phyloP scores from a whole-genome alignment of 2,888 invertebrate genomes.

The Lathronympha strigana region DNA sequence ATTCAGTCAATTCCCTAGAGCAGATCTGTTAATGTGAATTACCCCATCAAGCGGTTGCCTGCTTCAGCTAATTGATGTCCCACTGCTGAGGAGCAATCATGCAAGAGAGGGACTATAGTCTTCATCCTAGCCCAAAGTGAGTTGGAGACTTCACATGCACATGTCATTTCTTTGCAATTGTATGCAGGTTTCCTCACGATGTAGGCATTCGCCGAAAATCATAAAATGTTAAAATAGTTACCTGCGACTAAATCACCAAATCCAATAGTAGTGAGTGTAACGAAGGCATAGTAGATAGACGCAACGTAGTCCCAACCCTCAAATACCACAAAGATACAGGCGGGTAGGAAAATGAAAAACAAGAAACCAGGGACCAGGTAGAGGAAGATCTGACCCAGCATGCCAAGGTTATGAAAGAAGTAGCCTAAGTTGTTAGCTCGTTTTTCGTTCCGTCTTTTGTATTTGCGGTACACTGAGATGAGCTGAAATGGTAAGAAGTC shows the following conservation, averaged over 20 bases:
- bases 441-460: slow-evolving; percentile 87
- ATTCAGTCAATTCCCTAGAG: no score
- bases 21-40: no score
- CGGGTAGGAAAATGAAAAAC: slow-evolving; percentile 93
- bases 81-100: no score
- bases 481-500: slow-evolving; percentile 82
- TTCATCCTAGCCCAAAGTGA: no score
- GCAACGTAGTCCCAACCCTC: slow-evolving; percentile 94
- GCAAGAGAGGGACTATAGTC: no score
- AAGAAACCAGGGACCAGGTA: slow-evolving; percentile 95
- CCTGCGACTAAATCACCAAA: slow-evolving; percentile 97
- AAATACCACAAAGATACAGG: slow-evolving; percentile 92
- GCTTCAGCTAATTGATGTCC: no score
- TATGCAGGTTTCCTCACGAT: no score
- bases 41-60: no score
- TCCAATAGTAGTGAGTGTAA: slow-evolving; percentile 94
- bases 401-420: slow-evolving; percentile 87
- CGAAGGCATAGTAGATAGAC: slow-evolving; percentile 94
- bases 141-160: no score
- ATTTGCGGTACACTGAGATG: slow-evolving; percentile 90
- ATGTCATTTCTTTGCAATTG: no score
- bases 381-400: slow-evolving; percentile 91
- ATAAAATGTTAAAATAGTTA: slow-evolving; percentile 56
- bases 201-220: background rate
- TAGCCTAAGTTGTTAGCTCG: slow-evolving; percentile 85